A percentile compares a stretch with the other conserved stretches of the same genome.
These are phyloP conservation scores for Drosophila bipectinata DNA, from an alignment of 1,140 invertebrate species.

Conservation along the genomic window DNA sequence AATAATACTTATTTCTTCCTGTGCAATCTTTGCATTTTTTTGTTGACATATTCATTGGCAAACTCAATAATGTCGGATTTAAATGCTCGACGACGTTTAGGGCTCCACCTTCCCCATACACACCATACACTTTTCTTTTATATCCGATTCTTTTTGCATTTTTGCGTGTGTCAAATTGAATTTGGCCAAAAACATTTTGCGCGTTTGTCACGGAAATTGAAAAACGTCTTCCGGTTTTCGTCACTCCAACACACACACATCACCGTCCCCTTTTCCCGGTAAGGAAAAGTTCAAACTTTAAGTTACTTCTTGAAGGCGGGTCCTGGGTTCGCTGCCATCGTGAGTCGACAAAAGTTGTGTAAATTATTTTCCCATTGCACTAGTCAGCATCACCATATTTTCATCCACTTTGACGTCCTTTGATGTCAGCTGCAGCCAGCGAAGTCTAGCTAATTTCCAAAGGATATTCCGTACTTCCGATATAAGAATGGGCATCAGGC, in stretches of 20 bases:
- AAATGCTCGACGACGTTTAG: constrained; percentile 67
- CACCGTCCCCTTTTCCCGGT: background rate
- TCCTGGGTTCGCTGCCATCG: constrained; percentile 4
- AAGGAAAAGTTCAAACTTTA: constrained; percentile 15
- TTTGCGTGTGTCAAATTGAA: constrained; percentile 64
- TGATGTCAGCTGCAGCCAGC: constrained; percentile 71
- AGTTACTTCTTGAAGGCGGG: constrained; percentile 16
- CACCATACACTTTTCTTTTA: background rate
- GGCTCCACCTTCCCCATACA: background rate
- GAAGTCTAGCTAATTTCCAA: constrained; percentile 62
- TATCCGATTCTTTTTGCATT: no score
- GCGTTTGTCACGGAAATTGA: constrained; percentile 78
- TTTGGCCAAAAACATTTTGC: constrained; percentile 61
- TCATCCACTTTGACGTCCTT: constrained; percentile 35
- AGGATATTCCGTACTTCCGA: background rate
- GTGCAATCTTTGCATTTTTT: constrained; percentile 56
- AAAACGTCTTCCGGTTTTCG: constrained; percentile 48
- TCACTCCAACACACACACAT: background rate
- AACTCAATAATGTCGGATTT: constrained; percentile 80
- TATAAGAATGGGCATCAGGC: background rate
- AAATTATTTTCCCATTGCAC: constrained; percentile 73
- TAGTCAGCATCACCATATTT: constrained; percentile 24
- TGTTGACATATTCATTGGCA: constrained; percentile 81
- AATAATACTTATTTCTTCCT: background rate
- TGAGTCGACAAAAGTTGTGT: constrained; percentile 74